phyloP scores from a whole-genome alignment of 2,113 vertebrate genomes.

The Sciurus niger region DNA sequence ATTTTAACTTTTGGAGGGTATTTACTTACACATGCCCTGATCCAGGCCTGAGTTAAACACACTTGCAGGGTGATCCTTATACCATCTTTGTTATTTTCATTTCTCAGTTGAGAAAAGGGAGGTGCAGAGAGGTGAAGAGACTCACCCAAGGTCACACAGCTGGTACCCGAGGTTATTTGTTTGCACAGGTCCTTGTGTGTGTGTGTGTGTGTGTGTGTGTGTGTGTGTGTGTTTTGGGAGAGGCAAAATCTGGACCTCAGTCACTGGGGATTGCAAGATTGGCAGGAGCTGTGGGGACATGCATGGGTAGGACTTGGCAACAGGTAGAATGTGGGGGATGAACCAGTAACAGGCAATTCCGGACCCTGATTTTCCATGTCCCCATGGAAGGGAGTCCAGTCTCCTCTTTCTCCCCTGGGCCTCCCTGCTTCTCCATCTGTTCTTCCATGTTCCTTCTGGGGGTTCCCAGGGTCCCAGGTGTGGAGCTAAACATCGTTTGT shows the following conservation, averaged over 20 bases:
- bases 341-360: not conserved
- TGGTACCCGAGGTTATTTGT: no score
- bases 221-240: not conserved
- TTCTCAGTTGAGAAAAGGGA: not conserved
- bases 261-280: not conserved
- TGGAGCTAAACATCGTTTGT: not conserved
- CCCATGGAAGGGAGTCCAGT: not conserved
- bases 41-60: not conserved
- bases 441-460: not conserved
- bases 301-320: not conserved
- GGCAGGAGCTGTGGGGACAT: no score
- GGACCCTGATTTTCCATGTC: not conserved
- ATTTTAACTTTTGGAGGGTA: not conserved
- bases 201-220: not conserved
- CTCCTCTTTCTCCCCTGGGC: not conserved
- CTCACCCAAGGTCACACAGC: not conserved
- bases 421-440: not conserved
- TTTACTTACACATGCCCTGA: no score
- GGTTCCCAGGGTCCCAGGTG: not conserved
- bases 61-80: not conserved
- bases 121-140: not conserved
- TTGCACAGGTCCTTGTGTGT: not conserved
- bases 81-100: not conserved
- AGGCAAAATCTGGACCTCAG: not conserved
- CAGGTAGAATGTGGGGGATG: not conserved